Evolutionary conservation across 2,113 vertebrate genomes (phyloP), one percentile per base, ranked within the genome.

Genomic region (Gallinago undulata): DNA sequence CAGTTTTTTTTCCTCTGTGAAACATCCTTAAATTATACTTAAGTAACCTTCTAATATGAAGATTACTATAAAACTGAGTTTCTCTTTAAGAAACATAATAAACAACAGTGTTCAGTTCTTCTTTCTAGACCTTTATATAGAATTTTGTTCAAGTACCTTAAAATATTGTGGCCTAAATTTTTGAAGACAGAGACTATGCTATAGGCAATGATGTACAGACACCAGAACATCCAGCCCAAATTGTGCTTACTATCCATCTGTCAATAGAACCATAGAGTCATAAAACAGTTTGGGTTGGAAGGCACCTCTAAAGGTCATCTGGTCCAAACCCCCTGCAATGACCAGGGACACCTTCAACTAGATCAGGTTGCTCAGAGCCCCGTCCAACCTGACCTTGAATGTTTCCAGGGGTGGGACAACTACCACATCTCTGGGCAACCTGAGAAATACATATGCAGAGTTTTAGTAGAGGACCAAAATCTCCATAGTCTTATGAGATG

Each of bases 1-100:
- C 7, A 31, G 6, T 6, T 11, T n/a, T 48, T 19, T 33, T 1
- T 1, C 5, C 10, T 30, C 27, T 14, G 19, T 4, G 11, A 31
- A 51, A 68, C 7, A 39, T 41, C 33, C 28, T 68, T 82, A 76
- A 78, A 27, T 47, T 64, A 47, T 8, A 24, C 10, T 57, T 76
- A 45, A 75, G 27, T 45, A n/a, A 48, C 67, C 16, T 59, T 77
- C 48, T 62, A 56, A 41, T 56, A 30, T 37, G 62, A 69, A 79
- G 28, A 33, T 68, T 75, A 50, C 22, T 27, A 37, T 53, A 51
- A 84, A 64, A 62, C 10, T 45, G 7, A 41, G 28, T n/a, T 85
- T 95, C 37, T 72, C 10, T 68, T 91, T 60, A 67, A 91, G 73
- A 92, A 87, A 84, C 4, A 19, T 2, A 48, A 19, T 13, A 56